Evolutionary conservation across 2,797 vertebrate genomes (phyloP).

Genomic region (Tenualosa ilisha): DNA sequence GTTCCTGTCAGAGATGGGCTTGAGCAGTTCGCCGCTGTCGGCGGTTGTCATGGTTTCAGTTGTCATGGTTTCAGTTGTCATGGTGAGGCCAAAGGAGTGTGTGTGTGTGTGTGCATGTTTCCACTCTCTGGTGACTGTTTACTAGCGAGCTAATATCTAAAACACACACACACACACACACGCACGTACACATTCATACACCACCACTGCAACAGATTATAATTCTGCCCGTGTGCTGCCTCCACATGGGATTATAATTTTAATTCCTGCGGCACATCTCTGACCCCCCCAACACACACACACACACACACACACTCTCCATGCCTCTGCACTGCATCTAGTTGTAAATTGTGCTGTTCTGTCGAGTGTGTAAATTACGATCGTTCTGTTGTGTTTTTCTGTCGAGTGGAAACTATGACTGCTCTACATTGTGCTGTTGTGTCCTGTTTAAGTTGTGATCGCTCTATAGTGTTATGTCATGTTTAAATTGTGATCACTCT

Average conservation of each 20-base stretch:
- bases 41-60: conserved; percentile 38
- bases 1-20: conserved; percentile 20
- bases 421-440: too few species aligned
- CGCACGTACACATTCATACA: neutral
- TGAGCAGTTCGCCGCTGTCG: neutral
- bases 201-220: neutral
- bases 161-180: neutral
- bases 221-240: neutral
- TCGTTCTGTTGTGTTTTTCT: too few species aligned
- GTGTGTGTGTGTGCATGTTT: neutral
- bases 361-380: neutral
- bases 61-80: neutral
- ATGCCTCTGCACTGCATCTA: too few species aligned
- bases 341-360: neutral
- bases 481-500: too few species aligned
- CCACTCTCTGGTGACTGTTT: neutral
- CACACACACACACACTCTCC: too few species aligned
- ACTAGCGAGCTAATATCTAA: neutral
- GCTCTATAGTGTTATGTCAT: too few species aligned
- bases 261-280: conserved; percentile 40
- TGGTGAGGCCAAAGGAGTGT: neutral
- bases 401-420: too few species aligned
- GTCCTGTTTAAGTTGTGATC: neutral
- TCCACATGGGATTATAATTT: neutral
- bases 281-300: conserved; percentile 32